Conservation (phyloP, 1,140 invertebrate genomes). For the Euschistus heros region DNA sequence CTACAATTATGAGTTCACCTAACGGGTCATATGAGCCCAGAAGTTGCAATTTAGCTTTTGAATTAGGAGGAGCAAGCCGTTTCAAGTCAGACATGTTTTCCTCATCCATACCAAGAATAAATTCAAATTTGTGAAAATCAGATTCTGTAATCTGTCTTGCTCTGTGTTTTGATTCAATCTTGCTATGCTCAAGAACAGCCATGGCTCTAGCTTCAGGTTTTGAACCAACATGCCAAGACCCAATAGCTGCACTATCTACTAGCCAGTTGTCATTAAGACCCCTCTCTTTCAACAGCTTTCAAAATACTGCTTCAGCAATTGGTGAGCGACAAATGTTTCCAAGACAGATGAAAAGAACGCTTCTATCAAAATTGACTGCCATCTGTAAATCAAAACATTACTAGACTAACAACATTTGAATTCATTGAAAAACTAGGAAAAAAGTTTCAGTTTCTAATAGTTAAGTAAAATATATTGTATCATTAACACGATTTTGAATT, state of each 20-base stretch:
- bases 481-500: too few species aligned
- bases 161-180: conserved; percentile 16
- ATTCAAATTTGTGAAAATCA: conserved; percentile 71
- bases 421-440: too few species aligned
- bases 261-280: conserved; percentile 55
- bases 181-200: conserved; percentile 49
- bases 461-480: too few species aligned
- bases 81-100: conserved; percentile 63
- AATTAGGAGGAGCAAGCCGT: conserved; percentile 43
- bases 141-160: conserved; percentile 46
- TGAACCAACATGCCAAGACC: conserved; percentile 73
- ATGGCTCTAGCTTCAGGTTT: conserved; percentile 65
- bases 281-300: conserved; percentile 52
- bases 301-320: conserved; percentile 84
- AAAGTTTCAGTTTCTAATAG: too few species aligned
- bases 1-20: conserved; percentile 65
- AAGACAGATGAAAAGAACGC: conserved; percentile 32
- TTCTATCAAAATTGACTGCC: conserved; percentile 11
- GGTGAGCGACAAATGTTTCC: conserved; percentile 93
- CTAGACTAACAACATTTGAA: too few species aligned
- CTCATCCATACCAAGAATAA: conserved; percentile 86
- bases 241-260: conserved; percentile 80
- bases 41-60: conserved; percentile 59
- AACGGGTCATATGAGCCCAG: conserved; percentile 73
- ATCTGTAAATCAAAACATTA: too few species aligned